Percentiles rank a stretch among this genome's conserved stretches.
These are phyloP conservation scores for Drosophila nigromelanica DNA, from an alignment of 1,140 invertebrate genomes.

Conservation along the genomic window DNA sequence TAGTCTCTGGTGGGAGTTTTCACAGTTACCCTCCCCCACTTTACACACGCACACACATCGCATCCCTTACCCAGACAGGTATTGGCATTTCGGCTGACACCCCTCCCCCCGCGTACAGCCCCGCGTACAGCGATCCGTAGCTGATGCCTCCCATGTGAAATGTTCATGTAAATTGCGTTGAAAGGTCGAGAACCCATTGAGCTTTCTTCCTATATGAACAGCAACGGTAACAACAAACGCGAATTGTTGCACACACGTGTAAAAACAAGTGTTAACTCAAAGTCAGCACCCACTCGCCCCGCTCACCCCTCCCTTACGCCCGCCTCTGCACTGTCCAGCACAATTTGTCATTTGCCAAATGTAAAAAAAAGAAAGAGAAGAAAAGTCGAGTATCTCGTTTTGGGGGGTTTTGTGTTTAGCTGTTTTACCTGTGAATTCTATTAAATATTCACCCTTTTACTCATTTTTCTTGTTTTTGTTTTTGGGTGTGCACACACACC, in stretches of 20 bases:
- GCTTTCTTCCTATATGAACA: conserved; percentile 54
- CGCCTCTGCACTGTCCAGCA: conserved; percentile 33
- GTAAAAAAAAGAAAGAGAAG: conserved; percentile 3
- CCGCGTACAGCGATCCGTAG: conserved; percentile 36
- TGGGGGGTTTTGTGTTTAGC: not conserved
- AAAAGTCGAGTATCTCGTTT: conserved; percentile 3
- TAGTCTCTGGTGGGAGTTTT: not conserved
- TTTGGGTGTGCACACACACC: not conserved
- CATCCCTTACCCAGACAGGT: not conserved
- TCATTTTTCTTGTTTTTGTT: not conserved
- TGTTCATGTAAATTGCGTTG: conserved; percentile 66
- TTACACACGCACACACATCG: not conserved
- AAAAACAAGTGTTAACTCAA: conserved; percentile 74
- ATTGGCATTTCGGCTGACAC: no score
- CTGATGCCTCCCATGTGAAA: conserved; percentile 67
- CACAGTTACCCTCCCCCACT: no score
- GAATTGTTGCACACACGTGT: conserved; percentile 36
- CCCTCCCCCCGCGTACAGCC: no score
- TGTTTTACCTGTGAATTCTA: conserved; percentile 51
- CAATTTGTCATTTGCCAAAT: conserved; percentile 75
- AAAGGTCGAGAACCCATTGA: conserved; percentile 59
- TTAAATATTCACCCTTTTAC: conserved; percentile 79
- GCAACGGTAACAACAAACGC: conserved; percentile 3
- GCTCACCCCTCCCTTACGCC: not conserved
- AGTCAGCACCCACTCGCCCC: conserved; percentile 30